Evolutionary conservation across 1,140 invertebrate species (phyloP), one percentile per base, ranked within the genome.

Genomic region (Halyomorpha halys): DNA sequence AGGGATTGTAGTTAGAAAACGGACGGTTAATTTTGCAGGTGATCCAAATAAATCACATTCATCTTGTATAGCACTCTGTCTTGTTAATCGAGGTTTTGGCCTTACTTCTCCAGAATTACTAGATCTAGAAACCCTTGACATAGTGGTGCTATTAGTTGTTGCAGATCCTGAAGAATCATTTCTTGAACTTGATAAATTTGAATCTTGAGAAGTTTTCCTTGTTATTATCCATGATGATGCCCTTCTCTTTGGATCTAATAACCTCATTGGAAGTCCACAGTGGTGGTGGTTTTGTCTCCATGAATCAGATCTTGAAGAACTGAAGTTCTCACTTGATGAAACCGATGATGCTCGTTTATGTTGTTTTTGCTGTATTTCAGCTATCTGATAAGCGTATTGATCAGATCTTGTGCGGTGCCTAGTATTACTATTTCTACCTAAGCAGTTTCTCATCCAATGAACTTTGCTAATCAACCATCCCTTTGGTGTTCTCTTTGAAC

Each of bases 121-220:
- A 8, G 69, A 66, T 25, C 74, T 71, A 6, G 78, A 81, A 0
- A 83, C 84, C 72, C 85, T 88, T 0, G 88, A 90, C 45, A 88
- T 78, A 1, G 89, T 87, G 5, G 90, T 92, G 69, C 86, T 89
- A 16, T 87, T 88, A 0, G 89, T 91, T 0, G 89, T 90, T 0
- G 82, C 85, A 0, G 89, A 91, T 1, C 88, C 89, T 0, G 89
- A 91, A 0, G 90, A 93, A 74, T 94, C 90, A 73, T 93, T 93
- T 15, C 90, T 78, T 1, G 70, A 90, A 69, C 85, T 89, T 51
- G 88, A 91, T 59, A 93, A 74, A 73, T 91, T 93, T 0, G 90
- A 93, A 71, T 94, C 90, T 73, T 93, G 90, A 0, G 89, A 91
- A 0, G 90, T 89, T 75, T 94, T 94, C 19, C 90, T 77, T 0